These are phyloP conservation scores for Kradibia gibbosae DNA, from an alignment of 1,140 invertebrate genomes.

Conservation along the genomic window DNA sequence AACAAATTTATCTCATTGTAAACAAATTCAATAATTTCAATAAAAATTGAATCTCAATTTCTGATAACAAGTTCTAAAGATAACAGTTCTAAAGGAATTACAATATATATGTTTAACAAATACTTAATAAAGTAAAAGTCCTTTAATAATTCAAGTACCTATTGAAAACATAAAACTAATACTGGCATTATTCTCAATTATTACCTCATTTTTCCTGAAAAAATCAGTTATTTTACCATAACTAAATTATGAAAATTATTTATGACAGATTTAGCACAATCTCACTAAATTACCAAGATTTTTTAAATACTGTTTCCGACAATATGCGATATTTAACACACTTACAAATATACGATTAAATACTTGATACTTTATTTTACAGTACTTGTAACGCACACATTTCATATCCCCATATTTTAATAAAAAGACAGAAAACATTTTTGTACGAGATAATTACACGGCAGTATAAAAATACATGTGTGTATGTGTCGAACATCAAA, in stretches of 20 bases:
- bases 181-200: constrained; percentile 2
- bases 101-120: neutral
- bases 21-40: neutral
- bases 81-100: neutral
- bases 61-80: no score
- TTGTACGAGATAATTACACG: neutral
- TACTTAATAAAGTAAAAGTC: neutral
- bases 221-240: neutral
- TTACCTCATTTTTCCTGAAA: neutral
- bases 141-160: neutral
- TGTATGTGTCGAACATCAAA: constrained; percentile 28
- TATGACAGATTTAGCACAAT: neutral
- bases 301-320: neutral
- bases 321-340: constrained; percentile 8
- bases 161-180: neutral
- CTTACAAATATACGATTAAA: neutral
- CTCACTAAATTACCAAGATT: neutral
- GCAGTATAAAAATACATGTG: constrained; percentile 31
- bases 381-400: neutral
- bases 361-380: neutral
- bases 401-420: neutral
- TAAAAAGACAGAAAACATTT: neutral
- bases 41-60: no score
- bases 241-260: neutral
- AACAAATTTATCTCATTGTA: neutral